Conservation (phyloP, 2,113 vertebrate species). For the Oryzias melastigma region DNA sequence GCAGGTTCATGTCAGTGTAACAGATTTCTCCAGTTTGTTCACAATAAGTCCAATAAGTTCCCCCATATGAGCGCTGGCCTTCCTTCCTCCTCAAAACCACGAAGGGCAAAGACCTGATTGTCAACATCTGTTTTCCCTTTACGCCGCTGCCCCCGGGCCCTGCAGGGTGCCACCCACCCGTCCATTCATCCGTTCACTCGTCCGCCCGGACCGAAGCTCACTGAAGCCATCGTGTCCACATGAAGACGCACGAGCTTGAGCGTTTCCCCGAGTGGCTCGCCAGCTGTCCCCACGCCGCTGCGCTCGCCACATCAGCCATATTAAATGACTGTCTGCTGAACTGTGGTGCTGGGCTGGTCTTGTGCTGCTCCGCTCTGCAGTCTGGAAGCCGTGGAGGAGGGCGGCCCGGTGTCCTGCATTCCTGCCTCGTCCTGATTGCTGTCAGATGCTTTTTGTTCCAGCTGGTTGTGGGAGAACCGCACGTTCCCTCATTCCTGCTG, state of each 20-base stretch:
- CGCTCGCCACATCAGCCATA: constrained; percentile 49
- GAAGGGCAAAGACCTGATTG: constrained; percentile 50
- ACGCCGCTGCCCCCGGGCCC: constrained; percentile 26
- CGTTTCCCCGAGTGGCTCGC: constrained; percentile 11
- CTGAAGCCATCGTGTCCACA: constrained; percentile 42
- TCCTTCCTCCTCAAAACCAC: constrained; percentile 42
- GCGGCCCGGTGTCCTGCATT: constrained; percentile 85
- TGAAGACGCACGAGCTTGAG: constrained; percentile 35
- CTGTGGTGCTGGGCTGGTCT: background rate
- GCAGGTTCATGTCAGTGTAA: background rate
- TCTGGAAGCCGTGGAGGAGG: background rate
- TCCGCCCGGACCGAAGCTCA: constrained; percentile 39
- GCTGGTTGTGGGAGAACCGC: constrained; percentile 58
- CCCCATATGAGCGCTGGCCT: constrained; percentile 45
- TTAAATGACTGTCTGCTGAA: constrained; percentile 35
- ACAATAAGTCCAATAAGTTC: constrained; percentile 59
- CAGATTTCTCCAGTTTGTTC: constrained; percentile 50
- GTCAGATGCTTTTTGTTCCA: constrained; percentile 87
- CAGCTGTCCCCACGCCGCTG: constrained; percentile 41
- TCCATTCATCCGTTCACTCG: constrained; percentile 11
- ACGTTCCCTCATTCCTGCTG: constrained; percentile 33
- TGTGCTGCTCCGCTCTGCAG: background rate
- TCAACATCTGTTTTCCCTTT: constrained; percentile 70
- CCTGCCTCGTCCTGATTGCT: constrained; percentile 81
- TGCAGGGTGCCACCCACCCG: constrained; percentile 26